Base-by-base conservation (phyloP, 2,797 vertebrate genomes). In the Selene dorsalis region DNA sequence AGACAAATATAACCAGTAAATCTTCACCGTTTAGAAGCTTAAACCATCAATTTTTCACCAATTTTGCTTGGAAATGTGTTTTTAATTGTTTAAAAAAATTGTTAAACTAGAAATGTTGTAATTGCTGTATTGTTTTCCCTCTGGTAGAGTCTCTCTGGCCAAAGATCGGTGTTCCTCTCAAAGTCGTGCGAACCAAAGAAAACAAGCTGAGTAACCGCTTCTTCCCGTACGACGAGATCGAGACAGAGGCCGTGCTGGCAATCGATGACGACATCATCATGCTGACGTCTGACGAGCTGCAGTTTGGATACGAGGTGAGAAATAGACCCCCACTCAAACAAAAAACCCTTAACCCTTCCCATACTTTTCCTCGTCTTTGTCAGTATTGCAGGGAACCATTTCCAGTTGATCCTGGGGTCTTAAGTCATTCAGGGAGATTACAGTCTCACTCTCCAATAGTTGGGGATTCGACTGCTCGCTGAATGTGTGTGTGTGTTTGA, bases 191-290 rank as follows among this genome's bases (percentile, higher is more conserved):
- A 74, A 99, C 98, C 9, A 96, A 96, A 73, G 98, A 99, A 89
- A 99, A 99, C 93, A 99, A 99, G 81, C 92, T 99, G 56, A 99
- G 98, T 77, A 99, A 99, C 85, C 97, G 98, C 26, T 99, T 99
- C 94, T 99, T 98, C 90, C 98, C 98, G 0, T 99, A 98, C 0
- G 96, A 98, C 35, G 98, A 99, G 86, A 99, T 99, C 2, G 97
- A 99, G 94, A 99, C 98, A 0, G 98, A 99, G 89, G 98, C 97
- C 0, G 98, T 99, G 62, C 89, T 99, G 59, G 98, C 98, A 13
- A 99, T 99, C 2, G 98, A 99, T 58, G 98, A 99, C 72, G 98
- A 99, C 85, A 99, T 99, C 93, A 99, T 99, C 63, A 99, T 99
- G 98, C 91, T 99, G 79, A 99, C 98, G 12, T 98, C 98, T 2